Base-by-base conservation (phyloP, 2,797 vertebrate genomes). In the Scarus forsteni region DNA sequence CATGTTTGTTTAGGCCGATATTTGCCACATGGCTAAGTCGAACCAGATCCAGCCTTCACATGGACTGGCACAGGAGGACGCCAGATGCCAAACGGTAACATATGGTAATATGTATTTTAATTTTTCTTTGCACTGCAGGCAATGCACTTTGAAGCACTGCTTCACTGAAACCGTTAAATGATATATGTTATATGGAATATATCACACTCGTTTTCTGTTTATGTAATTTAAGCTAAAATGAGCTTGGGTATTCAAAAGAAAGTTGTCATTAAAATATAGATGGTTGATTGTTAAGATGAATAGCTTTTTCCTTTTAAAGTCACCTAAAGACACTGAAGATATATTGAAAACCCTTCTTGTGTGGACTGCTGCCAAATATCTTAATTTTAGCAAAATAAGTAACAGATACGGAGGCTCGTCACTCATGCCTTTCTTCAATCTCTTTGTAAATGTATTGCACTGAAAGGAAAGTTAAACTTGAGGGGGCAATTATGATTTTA, bases 21-120 rank as follows among this genome's bases (percentile, higher is more conserved):
- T 85, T 85, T 87, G 79, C 85, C 85, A 88, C 82, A 83, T 84
- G 84, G 79, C 70, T 89, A 81, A 92, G 70, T 90, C 73, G 59
- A 89, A 89, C 89, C 85, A 92, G 62, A 92, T 89, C 64, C 70
- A 56, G 81, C 81, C 69, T 84, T 88, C 80, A 70, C 70, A 77
- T 81, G 66, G 70, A 63, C 52, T 48, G 8, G 36, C 82, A 75
- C 85, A 90, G 80, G 74, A 85, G 82, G 85, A 84, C 11, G 60
- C 82, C 88, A 90, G 81, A 91, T 85, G 88, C 81, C 84, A 81
- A 77, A 79, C 75, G 13, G 18, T 73, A 77, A 72, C 85, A 80
- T 75, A 79, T 84, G 72, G 81, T 45, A 66, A 71, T 50, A 74
- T 87, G 53, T 77, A 77, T 78, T 76, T 73, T 53, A 14, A 73